Evolutionary conservation across 2,888 invertebrate genomes (phyloP).

Genomic region (Pocota personata): DNA sequence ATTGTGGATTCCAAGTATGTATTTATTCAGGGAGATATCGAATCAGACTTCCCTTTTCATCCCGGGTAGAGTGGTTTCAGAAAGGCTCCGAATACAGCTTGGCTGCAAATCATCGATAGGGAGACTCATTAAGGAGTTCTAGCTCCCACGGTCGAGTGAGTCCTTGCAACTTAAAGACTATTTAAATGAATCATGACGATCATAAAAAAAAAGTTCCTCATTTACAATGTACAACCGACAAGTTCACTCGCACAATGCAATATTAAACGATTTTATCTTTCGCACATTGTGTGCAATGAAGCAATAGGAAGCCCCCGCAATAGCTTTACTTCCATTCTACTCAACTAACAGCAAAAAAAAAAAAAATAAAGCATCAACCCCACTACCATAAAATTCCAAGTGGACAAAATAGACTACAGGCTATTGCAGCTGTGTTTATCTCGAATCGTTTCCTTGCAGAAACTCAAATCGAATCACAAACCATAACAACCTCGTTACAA

Average conservation of each 20-base stretch:
- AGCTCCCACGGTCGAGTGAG: no score
- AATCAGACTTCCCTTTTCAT: no score
- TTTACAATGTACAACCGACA: conserved; percentile 25
- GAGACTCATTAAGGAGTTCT: no score
- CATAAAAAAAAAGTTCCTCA: no score
- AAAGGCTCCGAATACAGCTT: no score
- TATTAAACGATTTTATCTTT: conserved; percentile 66
- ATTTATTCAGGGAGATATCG: no score
- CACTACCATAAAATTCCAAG: conserved; percentile 48
- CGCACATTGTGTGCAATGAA: conserved; percentile 71
- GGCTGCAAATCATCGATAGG: no score
- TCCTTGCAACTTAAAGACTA: no score
- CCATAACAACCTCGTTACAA: conserved; percentile 74
- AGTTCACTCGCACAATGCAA: conserved; percentile 44
- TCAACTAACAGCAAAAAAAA: background rate
- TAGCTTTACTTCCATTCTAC: conserved; percentile 14
- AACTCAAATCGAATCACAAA: conserved; percentile 71
- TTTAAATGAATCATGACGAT: no score
- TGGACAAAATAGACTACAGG: conserved; percentile 72
- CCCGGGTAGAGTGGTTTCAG: no score
- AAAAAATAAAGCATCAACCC: background rate
- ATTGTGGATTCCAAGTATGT: no score
- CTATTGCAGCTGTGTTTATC: conserved; percentile 64
- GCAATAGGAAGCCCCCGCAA: conserved; percentile 69
- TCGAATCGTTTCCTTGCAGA: conserved; percentile 27